Evolutionary conservation across 2,888 invertebrate genomes (phyloP), one percentile per base, ranked within the genome.

Genomic region (Orthosia gracilis): DNA sequence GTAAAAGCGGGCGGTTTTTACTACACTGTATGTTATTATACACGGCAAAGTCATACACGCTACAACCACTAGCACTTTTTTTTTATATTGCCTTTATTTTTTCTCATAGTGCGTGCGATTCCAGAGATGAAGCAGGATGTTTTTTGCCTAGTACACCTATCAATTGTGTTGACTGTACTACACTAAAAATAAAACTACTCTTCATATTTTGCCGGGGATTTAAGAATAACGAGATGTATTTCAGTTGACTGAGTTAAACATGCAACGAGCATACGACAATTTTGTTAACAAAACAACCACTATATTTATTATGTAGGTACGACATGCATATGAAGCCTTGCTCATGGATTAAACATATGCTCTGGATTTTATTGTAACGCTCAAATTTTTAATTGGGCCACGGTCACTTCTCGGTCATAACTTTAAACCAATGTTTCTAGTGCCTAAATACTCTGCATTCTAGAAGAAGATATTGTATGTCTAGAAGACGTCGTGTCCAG

Each of bases 341-440:
- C 79, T 61, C 23, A 58, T 52, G 5, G 31, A 15, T 50, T 52
- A 47, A 31, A 71, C 18, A 78, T 75, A 15, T 3, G 47, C 80
- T 58, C 57, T 13, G 23, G 23, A 52, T 73, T 63, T 62, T 73
- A 79, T 47, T 61, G 23, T 72, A 45, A 57, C 31, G 17, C 49
- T 18, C 23, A 23, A 52, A 12, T n/a, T 45, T 61, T 57, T 50
- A 23, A 52, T 31, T 50, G 9, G 72, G 71, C 4, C 40, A 71
- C 3, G 59, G 13, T 55, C n/a, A 23, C 13, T 18, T 23, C n/a
- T 23, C 54, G 2, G 2, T 55, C 58, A 59, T 4, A 59, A 12
- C 18, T 40, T 69, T 59, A 26, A 31, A 47, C 15, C 4, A 67
- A 31, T 26, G 52, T 18, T 76, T 50, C 3, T n/a, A 66, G 12